phyloP scores from a whole-genome alignment of 2,797 vertebrate species.

The Eidolon dupreanum region DNA sequence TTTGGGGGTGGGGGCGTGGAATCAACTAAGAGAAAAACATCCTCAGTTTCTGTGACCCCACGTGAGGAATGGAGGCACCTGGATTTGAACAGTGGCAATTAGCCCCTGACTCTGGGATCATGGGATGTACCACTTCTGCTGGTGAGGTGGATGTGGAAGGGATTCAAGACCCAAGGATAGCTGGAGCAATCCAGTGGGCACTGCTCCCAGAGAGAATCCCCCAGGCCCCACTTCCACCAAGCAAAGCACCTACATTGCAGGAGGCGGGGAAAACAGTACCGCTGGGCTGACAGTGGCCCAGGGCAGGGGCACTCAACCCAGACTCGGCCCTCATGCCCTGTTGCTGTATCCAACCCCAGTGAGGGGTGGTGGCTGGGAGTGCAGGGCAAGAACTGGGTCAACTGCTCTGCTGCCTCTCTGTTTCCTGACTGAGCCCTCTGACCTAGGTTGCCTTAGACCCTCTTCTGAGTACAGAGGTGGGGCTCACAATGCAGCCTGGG shows the following conservation, averaged over 20 bases:
- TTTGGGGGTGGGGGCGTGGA: not conserved
- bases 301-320: not conserved
- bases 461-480: not conserved
- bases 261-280: too few species aligned
- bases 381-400: not conserved
- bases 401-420: not conserved
- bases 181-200: not conserved
- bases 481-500: not conserved
- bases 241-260: not conserved
- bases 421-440: not conserved
- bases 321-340: not conserved
- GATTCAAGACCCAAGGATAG: not conserved
- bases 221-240: not conserved
- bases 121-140: constrained; percentile 55
- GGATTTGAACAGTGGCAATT: constrained; percentile 73
- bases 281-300: not conserved
- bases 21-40: constrained; percentile 60
- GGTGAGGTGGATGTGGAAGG: not conserved
- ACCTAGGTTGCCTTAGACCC: not conserved
- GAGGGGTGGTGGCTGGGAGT: not conserved
- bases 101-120: constrained; percentile 61
- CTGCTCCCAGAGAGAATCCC: not conserved
- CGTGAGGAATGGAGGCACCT: constrained; percentile 40
- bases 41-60: constrained; percentile 70
- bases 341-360: not conserved